Base-by-base conservation (phyloP, 2,113 vertebrate genomes). In the Coregonus clupeaformis region DNA sequence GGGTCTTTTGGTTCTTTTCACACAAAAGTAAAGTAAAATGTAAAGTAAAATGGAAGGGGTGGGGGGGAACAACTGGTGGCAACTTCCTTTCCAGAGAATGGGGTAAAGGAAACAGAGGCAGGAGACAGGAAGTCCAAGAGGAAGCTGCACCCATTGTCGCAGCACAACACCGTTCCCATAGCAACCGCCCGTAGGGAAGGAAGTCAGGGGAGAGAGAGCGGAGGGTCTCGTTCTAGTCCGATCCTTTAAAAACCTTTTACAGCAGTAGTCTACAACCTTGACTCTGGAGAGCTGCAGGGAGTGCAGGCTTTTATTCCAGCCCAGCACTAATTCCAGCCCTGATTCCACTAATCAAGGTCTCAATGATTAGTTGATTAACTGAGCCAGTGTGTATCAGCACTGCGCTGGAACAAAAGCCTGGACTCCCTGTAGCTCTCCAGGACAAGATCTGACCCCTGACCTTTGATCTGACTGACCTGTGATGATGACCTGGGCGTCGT, bases 401-500 rank as follows among this genome's bases (percentile, higher is more conserved):
- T 60, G 57, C 1, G 57, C 14, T 60, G n/a, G n/a, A 22, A 20
- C n/a, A 60, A 60, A 60, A 60, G n/a, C 57, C n/a, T n/a, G 2
- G 76, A 67, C 12, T 67, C 16, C 59, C 59, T 62, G 18, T 62
- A 62, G 24, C 18, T 16, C 22, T 27, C 22, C 12, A 11, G 11
- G 63, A 20, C 25, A 20, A 42, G 11, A 14, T 65, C 3, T 68
- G 68, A 52, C 47, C 47, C 13, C 9, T n/a, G 66, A 27, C n/a
- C 13, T 16, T 1, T 27, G 36, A 68, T 1, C 76, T 89, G 1
- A 97, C 97, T 89, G 1, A 97, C 97, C 97, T 89, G 97, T 98
- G 80, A 99, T 99, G 91, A 99, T 98, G 72, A 98, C 96, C 87
- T 98, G 96, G 0, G 97, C 97, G 0, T 98, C 97, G 0, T 99